A percentile compares a stretch with the other conserved stretches of the same genome.
Conservation (phyloP, 35 echinoderm and acorn worm species). For the Apostichopus japonicus region DNA sequence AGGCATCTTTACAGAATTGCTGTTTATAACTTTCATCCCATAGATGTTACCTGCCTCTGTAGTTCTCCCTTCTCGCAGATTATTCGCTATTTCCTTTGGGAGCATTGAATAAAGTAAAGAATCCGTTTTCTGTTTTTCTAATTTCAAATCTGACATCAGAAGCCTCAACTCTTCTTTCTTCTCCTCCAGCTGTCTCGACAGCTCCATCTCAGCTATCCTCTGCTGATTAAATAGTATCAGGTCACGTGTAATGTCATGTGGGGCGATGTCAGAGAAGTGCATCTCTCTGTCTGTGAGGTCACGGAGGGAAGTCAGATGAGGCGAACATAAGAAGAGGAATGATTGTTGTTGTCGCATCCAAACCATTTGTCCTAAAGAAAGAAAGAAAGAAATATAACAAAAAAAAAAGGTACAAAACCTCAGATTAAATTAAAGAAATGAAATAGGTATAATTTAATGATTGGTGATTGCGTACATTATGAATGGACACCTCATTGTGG, state of each 20-base stretch:
- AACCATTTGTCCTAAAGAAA: slow-evolving; percentile 81
- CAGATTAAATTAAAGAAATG: too few relatives aligned
- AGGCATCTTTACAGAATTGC: too few relatives aligned
- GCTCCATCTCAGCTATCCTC: slow-evolving; percentile 80
- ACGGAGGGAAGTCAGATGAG: slow-evolving; percentile 67
- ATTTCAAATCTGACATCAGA: slow-evolving; percentile 67
- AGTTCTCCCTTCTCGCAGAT: slow-evolving; percentile 71
- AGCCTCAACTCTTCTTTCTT: slow-evolving; percentile 88
- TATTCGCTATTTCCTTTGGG: slow-evolving; percentile 75
- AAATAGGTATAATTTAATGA: too few relatives aligned
- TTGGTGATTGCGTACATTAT: too few relatives aligned
- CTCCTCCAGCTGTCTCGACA: slow-evolving; percentile 80
- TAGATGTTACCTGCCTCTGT: slow-evolving; percentile 71
- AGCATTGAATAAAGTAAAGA: slow-evolving; percentile 82
- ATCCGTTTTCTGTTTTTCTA: slow-evolving; percentile 89
- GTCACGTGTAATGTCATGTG: slow-evolving; percentile 91
- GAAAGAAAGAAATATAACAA: background rate
- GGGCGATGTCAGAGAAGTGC: slow-evolving; percentile 91
- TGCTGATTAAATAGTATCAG: slow-evolving; percentile 90
- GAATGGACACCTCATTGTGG: too few relatives aligned
- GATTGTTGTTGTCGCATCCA: slow-evolving; percentile 64
- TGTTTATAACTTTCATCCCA: background rate
- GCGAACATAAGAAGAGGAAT: slow-evolving; percentile 76
- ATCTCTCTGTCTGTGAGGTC: slow-evolving; percentile 67
- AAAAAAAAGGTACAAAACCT: too few relatives aligned